Percentiles rank a stretch among this genome's conserved stretches.
These are phyloP conservation scores for Lasioglossum malachurum DNA, from an alignment of 2,888 invertebrate genomes.

Conservation along the genomic window DNA sequence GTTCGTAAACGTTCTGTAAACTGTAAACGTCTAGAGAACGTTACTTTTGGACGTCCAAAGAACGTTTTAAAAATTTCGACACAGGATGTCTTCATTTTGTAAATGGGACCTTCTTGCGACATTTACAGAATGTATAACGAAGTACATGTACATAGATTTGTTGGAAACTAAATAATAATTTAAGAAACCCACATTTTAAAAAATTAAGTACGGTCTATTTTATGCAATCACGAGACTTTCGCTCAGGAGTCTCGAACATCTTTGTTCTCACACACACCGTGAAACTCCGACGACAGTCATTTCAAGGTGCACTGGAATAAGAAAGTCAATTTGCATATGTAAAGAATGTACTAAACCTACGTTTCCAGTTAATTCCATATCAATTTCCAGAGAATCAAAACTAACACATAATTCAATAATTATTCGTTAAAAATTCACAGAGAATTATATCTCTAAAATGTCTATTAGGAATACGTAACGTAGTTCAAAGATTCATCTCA, in stretches of 20 bases:
- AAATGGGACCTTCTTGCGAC: no score
- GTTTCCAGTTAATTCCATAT: neutral
- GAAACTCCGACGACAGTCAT: conserved; percentile 30
- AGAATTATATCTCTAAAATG: neutral
- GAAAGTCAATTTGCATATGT: neutral
- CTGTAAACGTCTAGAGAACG: no score
- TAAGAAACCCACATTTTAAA: neutral
- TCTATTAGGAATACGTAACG: neutral
- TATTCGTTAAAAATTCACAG: neutral
- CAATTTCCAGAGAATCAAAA: no score
- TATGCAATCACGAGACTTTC: conserved; percentile 22
- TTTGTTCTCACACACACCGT: neutral
- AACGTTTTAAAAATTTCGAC: neutral
- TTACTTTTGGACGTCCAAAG: no score
- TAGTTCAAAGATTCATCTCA: neutral
- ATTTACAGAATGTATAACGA: no score
- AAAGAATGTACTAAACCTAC: neutral
- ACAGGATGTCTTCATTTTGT: neutral
- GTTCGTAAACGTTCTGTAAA: no score
- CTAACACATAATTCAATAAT: neutral
- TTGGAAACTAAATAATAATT: neutral
- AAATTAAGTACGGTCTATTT: neutral
- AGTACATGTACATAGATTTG: no score
- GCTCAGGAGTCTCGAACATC: conserved; percentile 18
- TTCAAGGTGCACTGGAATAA: conserved; percentile 1